phyloP scores from a whole-genome alignment of 2,113 vertebrate species.

The Pachyramphus minor region DNA sequence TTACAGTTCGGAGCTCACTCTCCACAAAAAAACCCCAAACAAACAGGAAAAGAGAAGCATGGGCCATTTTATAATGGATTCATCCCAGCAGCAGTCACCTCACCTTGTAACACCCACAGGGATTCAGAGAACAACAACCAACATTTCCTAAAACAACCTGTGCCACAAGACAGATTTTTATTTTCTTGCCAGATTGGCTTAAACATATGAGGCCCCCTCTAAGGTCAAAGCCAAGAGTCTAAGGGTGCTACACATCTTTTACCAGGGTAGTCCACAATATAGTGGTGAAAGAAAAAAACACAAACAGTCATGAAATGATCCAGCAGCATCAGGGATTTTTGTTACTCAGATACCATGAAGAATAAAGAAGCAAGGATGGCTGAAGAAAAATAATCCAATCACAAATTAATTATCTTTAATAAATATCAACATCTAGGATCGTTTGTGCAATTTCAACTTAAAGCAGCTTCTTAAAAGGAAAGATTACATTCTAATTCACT shows the following conservation, averaged over 20 bases:
- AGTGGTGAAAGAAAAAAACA: neutral
- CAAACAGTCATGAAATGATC: neutral
- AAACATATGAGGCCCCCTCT: neutral
- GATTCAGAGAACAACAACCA: neutral
- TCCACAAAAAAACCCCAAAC: neutral
- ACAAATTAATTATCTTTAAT: neutral
- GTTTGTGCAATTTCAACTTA: neutral
- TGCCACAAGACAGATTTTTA: neutral
- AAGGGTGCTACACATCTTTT: neutral
- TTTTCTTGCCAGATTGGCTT: neutral
- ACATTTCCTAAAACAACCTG: neutral
- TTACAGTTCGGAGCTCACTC: fast-evolving
- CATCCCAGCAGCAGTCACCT: neutral
- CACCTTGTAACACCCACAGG: neutral
- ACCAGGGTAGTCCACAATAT: neutral
- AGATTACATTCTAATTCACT: neutral
- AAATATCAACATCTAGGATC: neutral
- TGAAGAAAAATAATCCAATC: constrained; percentile 2
- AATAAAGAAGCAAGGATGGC: neutral
- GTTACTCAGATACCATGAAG: neutral
- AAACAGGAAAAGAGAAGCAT: neutral
- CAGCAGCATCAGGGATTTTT: neutral
- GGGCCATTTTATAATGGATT: neutral
- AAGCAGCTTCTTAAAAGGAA: neutral
- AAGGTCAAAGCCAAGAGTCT: neutral